Base-by-base conservation (phyloP, 1,140 invertebrate species). In the Drosophila cardini region DNA sequence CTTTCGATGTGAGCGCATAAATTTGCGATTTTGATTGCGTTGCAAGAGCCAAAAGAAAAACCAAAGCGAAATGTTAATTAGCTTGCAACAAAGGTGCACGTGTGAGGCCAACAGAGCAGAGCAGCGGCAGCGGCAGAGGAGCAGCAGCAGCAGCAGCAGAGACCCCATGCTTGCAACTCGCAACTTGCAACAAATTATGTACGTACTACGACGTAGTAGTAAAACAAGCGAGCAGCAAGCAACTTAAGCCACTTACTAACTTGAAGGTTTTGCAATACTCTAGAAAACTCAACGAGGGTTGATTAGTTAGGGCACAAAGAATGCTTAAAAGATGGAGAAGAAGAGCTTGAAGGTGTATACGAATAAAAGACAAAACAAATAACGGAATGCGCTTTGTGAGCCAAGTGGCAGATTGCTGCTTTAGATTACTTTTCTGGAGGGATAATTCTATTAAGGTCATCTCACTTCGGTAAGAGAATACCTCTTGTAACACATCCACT, bases 1-100 rank as follows among this genome's bases (percentile, higher is more conserved):
- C 76, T 63, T 42, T 58, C 70, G 48, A 72, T 72, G 58, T 67
- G 50, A 71, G 36, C 79, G 76, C 77, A 80, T 85, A 73, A 77
- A 80, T 62, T 85, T 85, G 53, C 21, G 69, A 72, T 82, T 72
- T 73, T 79, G 69, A 76, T 76, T 82, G 75, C 79, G 63, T 60
- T 62, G 48, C 43, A 67, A 72, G 52, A 70, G 13, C 38, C 34
- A 36, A 36, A 32, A 36, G 38, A n/a, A 40, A 40, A 40, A 40
- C 0, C 38, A 40, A 40, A 40, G 62, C 69, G 71, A 73, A 87
- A 86, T 82, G 83, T 87, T 82, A 86, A 86, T 82, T 87, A 87
- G 83, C 60, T 48, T 77, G 63, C 76, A 62, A 45, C 67, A 68
- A 53, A 34, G 43, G 45, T 46, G 81, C 81, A 85, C 81, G 77